phyloP scores from a whole-genome alignment of 2,888 invertebrate species.

The Scelioninae gen. 1 region DNA sequence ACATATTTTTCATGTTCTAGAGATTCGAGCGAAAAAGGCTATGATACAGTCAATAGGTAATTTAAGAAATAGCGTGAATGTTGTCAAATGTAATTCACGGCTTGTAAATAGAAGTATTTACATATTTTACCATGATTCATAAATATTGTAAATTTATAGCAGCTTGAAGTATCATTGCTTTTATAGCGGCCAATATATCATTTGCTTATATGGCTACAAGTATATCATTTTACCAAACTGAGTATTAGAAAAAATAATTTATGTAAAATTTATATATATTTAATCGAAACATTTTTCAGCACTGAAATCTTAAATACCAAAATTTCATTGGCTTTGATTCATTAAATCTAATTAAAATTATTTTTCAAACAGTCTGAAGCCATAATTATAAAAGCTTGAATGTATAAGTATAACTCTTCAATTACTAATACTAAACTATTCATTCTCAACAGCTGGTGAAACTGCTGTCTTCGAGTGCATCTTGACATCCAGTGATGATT shows the following conservation, averaged over 20 bases:
- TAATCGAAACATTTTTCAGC: not conserved
- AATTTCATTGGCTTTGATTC: conserved; percentile 48
- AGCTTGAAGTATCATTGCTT: conserved; percentile 67
- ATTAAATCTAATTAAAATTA: conserved; percentile 47
- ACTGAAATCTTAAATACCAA: not conserved
- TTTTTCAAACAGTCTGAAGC: conserved; percentile 6
- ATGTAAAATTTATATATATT: not conserved
- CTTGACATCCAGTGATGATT: conserved; percentile 87
- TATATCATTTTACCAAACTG: conserved; percentile 21
- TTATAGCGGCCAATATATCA: conserved; percentile 37
- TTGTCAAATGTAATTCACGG: conserved; percentile 72
- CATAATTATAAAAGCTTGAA: conserved; percentile 55
- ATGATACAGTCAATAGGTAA: conserved; percentile 84
- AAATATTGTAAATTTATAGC: conserved; percentile 45
- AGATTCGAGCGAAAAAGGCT: conserved; percentile 83
- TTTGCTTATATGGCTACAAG: conserved; percentile 47
- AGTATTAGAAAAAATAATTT: conserved; percentile 16
- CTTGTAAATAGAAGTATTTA: conserved; percentile 58
- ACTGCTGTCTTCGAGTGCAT: conserved; percentile 92
- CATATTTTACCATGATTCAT: conserved; percentile 51
- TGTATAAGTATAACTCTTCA: conserved; percentile 21
- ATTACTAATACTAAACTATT: not conserved
- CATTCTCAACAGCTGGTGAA: conserved; percentile 89
- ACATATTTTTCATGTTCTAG: conserved; percentile 83
- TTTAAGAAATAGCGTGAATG: conserved; percentile 78